Conservation (phyloP, 2,113 vertebrate species). For the Sclerurus mexicanus region DNA sequence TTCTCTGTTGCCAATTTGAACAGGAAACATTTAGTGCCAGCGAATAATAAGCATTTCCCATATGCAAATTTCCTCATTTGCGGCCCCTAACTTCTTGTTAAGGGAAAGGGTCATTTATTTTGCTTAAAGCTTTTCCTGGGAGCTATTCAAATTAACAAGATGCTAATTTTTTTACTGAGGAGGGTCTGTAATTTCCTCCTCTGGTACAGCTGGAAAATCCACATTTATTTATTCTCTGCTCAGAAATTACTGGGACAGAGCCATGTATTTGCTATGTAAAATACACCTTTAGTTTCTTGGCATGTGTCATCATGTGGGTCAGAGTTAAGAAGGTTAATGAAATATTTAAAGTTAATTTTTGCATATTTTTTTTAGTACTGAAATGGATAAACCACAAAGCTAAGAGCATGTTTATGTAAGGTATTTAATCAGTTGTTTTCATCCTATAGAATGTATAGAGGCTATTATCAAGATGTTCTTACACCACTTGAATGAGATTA, state of each 20-base stretch:
- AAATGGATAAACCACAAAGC: not conserved
- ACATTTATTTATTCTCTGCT: not conserved
- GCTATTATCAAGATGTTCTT: not conserved
- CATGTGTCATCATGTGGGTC: not conserved
- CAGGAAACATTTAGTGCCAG: conserved; percentile 1
- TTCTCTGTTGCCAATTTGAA: not conserved
- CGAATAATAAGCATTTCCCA: conserved; percentile 19
- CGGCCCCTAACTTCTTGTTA: not conserved
- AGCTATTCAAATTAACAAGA: conserved; percentile 37
- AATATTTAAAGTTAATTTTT: not conserved
- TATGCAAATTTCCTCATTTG: conserved; percentile 29
- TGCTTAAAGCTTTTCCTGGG: not conserved
- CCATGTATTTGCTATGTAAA: conserved; percentile 23
- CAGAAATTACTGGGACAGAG: not conserved
- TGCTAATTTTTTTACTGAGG: conserved; percentile 19
- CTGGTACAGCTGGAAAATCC: conserved; percentile 51
- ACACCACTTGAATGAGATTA: not conserved
- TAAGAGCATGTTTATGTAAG: not conserved
- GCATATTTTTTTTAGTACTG: not conserved
- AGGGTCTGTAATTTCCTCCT: conserved; percentile 45
- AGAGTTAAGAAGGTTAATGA: conserved; percentile 38
- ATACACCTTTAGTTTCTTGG: not conserved
- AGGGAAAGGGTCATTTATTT: conserved; percentile 29
- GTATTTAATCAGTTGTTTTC: not conserved
- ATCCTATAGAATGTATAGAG: not conserved